Evolutionary conservation across 1,140 invertebrate species (phyloP), one percentile per base, ranked within the genome.

Genomic region (Nasonia giraulti): DNA sequence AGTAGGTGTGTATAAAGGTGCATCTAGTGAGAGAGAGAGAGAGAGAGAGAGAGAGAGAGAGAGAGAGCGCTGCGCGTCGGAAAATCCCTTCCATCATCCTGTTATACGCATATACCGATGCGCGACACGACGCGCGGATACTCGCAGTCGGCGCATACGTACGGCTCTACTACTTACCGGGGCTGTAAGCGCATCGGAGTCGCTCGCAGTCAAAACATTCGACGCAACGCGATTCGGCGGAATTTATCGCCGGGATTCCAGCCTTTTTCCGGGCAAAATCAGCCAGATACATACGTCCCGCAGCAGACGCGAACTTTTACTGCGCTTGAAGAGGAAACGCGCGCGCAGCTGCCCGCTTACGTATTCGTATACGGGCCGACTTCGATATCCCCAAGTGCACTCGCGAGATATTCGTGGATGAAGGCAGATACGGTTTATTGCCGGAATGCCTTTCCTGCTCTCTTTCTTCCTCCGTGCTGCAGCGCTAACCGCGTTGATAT

Each of bases 331-430:
- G 68, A 33, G 68, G 31, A 33, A 33, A 71, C 68, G 55, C 55
- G 40, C 62, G 20, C 62, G 62, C 17, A 7, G 62, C 68, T 11
- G 23, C 14, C 31, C 68, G 68, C 31, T 31, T 31, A 62, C 40
- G 47, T 73, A 82, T 82, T 82, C 80, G 71, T 74, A 37, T 37
- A 55, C 68, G 50, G 75, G 75, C 0, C 27, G 68, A 27, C 14
- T 27, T 27, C 8, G 68, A 71, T 71, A 71, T 33, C 31, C 31
- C 31, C 23, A 62, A 62, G 4, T 33, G 27, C 68, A 31, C 68
- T 33, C 23, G 68, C 68, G 68, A 44, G 31, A 74, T 74, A 33
- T 74, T 20, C 20, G 27, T 20, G 37, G 73, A 71, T 71, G 31
- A 71, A 62, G 55, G 55, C 17, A n/a, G 55, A 62, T 62, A 62